Percentiles rank a stretch among this genome's conserved stretches.
Conservation (phyloP, 2,113 vertebrate species). For the Callopanchax toddi region DNA sequence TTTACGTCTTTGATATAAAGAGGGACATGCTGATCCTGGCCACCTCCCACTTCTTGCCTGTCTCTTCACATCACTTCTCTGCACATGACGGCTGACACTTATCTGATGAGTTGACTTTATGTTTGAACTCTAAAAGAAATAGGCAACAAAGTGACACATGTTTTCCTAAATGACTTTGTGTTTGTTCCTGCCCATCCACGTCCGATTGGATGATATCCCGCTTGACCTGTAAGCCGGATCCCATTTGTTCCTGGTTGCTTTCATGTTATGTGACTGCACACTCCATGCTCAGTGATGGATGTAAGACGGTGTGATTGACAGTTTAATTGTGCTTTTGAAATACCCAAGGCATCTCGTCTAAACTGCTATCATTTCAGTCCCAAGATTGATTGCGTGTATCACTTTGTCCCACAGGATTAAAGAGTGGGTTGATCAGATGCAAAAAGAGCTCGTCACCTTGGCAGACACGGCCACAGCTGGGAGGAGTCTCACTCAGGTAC, state of each 20-base stretch:
- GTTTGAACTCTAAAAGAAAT: conserved; percentile 58
- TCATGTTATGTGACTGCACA: conserved; percentile 3
- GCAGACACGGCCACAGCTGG: conserved; percentile 90
- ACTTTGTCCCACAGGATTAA: conserved; percentile 85
- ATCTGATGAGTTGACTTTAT: conserved; percentile 54
- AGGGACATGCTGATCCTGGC: conserved; percentile 23
- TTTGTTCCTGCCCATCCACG: conserved; percentile 33
- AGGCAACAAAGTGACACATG: conserved; percentile 38
- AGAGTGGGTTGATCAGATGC: conserved; percentile 97
- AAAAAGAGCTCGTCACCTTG: conserved; percentile 91
- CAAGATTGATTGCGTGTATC: conserved; percentile 34
- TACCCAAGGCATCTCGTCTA: conserved; percentile 28
- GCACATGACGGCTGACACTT: conserved; percentile 33
- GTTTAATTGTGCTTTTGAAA: conserved; percentile 52
- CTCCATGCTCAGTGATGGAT: conserved; percentile 16
- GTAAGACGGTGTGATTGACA: conserved; percentile 36
- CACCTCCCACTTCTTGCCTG: conserved; percentile 29
- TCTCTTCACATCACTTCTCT: conserved; percentile 46
- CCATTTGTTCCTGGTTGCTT: conserved; percentile 50
- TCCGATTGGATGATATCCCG: conserved; percentile 48
- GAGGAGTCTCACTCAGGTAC: conserved; percentile 85
- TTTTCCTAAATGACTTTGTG: conserved; percentile 39
- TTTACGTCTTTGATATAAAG: conserved; percentile 59
- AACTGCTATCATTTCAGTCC: conserved; percentile 19
- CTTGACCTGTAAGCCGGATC: conserved; percentile 29